A percentile compares a stretch with the other conserved stretches of the same genome.
phyloP scores from a whole-genome alignment of 2,113 vertebrate species.

The Phasianus colchicus region DNA sequence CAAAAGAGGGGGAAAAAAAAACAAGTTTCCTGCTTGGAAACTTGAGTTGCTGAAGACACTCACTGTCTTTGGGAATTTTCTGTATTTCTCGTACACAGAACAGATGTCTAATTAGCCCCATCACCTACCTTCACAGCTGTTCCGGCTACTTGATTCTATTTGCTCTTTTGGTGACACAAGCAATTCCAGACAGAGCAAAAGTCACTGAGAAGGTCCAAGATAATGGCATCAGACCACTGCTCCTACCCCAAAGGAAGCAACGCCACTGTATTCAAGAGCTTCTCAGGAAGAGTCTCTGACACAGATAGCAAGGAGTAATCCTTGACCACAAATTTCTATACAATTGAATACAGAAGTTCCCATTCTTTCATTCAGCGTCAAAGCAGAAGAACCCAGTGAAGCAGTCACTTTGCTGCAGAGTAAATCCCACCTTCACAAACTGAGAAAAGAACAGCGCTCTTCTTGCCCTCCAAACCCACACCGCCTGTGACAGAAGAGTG shows the following conservation, averaged over 20 bases:
- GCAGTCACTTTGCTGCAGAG: neutral
- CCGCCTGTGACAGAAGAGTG: rapidly evolving
- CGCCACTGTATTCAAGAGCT: neutral
- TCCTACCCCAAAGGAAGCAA: neutral
- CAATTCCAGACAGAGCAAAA: neutral
- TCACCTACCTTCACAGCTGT: too few species aligned
- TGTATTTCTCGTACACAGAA: neutral
- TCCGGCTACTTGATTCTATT: neutral
- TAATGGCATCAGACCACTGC: neutral
- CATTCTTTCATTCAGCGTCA: neutral
- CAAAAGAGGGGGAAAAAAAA: neutral
- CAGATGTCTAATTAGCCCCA: neutral
- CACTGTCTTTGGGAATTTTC: rapidly evolving
- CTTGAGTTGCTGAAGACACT: neutral
- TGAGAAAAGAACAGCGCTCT: neutral
- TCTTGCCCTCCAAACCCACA: rapidly evolving
- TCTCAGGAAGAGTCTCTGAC: neutral
- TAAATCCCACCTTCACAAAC: neutral
- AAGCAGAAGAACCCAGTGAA: neutral
- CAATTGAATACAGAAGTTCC: neutral
- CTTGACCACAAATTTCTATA: neutral
- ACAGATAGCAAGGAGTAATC: neutral
- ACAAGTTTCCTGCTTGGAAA: neutral
- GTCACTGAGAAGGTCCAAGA: rapidly evolving
- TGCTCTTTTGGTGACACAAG: neutral